Base-by-base conservation (phyloP, 2,797 vertebrate genomes). In the Melanotaenia parkinsoni region DNA sequence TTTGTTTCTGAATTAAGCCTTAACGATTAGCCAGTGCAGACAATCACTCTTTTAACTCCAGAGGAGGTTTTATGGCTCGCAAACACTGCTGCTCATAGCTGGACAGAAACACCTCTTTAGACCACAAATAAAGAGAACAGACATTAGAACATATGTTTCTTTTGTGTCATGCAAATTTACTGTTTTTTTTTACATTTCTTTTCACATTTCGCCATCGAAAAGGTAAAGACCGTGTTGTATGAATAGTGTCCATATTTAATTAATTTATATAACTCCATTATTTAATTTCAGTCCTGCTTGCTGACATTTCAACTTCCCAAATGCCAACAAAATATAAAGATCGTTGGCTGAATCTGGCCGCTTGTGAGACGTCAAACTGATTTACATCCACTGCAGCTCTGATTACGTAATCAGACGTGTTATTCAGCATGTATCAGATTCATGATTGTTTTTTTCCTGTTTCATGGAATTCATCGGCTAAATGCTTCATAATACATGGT, bases 371-470 rank as follows among this genome's bases (percentile, higher is more conserved):
- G 45, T 62, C 30, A 65, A 18, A 47, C 28, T 67, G 58, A 78
- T 76, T 83, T 78, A 66, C 58, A 60, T 58, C 62, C 59, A 8
- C 67, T 37, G 30, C 22, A 60, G 26, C 28, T 71, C 63, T 73
- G 68, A 80, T 76, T 78, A 53, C 62, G 67, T 58, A 76, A 59
- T 79, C 51, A 50, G 8, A 66, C 32, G 67, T 79, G 61, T 76
- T 67, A 76, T 82, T 59, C 78, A 68, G 32, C 30, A 22, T 56
- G 62, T 38, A 70, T 82, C 51, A 58, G 28, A 77, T 57, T 10
- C 10, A 58, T 73, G 51, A 57, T 40, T 53, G n/a, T 33, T 70
- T 28, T 43, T 13, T 43, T 32, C 32, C n/a, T 68, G 38, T 50
- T 70, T 65, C 35, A 33, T 64, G 51, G 63, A 69, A 26, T 57